Conservation (phyloP, 1,140 invertebrate genomes). For the Drosophila arawakana region DNA sequence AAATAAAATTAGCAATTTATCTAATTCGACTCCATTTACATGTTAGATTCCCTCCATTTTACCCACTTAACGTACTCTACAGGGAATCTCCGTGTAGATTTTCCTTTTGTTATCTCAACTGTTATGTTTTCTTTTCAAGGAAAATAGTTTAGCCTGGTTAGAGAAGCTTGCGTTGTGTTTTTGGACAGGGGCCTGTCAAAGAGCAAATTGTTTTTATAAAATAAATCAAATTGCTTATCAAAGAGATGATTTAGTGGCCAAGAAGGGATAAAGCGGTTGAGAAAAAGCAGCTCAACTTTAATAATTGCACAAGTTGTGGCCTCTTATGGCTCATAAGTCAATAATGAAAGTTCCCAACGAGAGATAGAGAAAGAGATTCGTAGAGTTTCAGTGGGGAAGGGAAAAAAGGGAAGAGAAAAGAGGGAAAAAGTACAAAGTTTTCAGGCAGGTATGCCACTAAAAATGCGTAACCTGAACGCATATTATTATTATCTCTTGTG, state of each 20-base stretch:
- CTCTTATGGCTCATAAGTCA: constrained; percentile 80
- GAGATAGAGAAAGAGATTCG: constrained; percentile 19
- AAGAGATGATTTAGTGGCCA: constrained; percentile 79
- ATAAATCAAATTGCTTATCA: constrained; percentile 82
- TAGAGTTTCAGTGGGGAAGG: too few relatives aligned
- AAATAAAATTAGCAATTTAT: too few relatives aligned
- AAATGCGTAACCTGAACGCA: constrained; percentile 72
- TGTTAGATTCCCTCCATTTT: background rate
- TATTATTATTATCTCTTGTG: constrained; percentile 81
- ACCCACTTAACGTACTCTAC: background rate
- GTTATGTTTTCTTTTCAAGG: constrained; percentile 39
- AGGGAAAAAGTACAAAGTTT: constrained; percentile 28
- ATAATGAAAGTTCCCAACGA: constrained; percentile 54
- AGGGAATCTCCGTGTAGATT: constrained; percentile 10
- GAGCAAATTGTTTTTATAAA: constrained; percentile 76
- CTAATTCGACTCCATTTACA: too few relatives aligned
- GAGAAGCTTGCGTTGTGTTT: constrained; percentile 36
- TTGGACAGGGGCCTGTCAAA: constrained; percentile 46
- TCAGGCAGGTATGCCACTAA: constrained; percentile 56
- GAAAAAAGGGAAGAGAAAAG: constrained; percentile 28
- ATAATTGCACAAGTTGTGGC: constrained; percentile 80
- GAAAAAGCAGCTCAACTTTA: constrained; percentile 60
- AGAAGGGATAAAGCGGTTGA: constrained; percentile 10
- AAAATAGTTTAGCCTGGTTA: constrained; percentile 56
- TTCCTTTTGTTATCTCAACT: background rate